phyloP scores from a whole-genome alignment of 2,113 vertebrate species.

The Peromyscus maniculatus region DNA sequence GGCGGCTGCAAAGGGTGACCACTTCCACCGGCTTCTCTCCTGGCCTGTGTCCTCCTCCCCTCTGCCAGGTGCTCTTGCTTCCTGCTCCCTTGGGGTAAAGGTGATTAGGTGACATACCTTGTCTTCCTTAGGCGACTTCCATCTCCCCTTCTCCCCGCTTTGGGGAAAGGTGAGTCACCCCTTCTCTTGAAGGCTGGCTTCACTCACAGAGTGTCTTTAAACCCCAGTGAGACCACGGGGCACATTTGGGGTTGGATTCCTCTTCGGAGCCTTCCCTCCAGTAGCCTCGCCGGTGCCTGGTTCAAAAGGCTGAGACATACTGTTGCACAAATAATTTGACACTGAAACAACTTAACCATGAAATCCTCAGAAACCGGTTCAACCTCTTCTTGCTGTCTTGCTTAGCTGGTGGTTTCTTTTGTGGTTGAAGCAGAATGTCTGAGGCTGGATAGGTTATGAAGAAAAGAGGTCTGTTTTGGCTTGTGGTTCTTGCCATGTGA shows the following conservation, averaged over 20 bases:
- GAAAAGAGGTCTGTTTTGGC: neutral
- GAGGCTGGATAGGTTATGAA: neutral
- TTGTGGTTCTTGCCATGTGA: neutral
- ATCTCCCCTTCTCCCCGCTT: neutral
- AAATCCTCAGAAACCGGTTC: neutral
- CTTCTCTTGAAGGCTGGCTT: neutral
- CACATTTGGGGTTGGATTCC: neutral
- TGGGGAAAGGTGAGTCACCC: neutral
- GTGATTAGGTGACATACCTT: neutral
- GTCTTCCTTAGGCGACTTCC: neutral
- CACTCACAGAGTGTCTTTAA: neutral
- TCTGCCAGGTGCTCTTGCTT: neutral
- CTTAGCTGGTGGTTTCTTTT: neutral
- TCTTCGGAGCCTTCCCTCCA: neutral
- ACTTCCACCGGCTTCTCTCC: neutral
- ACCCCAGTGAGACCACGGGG: neutral
- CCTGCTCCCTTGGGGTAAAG: neutral
- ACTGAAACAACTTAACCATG: neutral
- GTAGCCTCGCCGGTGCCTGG: too few species aligned
- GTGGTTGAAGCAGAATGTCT: neutral
- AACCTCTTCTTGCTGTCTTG: neutral
- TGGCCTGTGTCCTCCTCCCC: neutral
- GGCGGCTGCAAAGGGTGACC: neutral
- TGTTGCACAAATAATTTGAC: neutral
- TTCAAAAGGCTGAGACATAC: neutral